Conservation (phyloP, 2,113 vertebrate genomes). For the Lagopus muta region DNA sequence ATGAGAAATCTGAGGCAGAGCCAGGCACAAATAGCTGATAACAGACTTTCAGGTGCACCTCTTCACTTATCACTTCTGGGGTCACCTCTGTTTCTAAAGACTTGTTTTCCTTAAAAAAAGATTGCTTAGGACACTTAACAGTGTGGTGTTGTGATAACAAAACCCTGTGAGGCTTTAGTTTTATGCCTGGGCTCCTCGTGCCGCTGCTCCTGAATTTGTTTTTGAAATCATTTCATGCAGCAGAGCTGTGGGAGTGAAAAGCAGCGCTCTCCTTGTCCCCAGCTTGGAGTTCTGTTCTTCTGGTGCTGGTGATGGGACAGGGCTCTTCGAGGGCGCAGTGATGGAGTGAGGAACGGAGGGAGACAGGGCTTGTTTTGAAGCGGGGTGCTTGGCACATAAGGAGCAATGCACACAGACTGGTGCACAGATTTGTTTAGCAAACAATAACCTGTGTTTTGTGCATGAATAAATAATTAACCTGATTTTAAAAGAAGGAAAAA, state of each 20-base stretch:
- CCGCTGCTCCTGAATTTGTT: not conserved
- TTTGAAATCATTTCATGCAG: not conserved
- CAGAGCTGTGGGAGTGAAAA: not conserved
- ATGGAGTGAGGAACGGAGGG: not conserved
- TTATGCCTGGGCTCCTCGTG: constrained; percentile 7
- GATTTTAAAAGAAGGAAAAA: constrained; percentile 41
- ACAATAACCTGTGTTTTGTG: constrained; percentile 66
- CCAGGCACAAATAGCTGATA: constrained; percentile 79
- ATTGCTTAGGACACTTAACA: constrained; percentile 72
- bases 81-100: constrained; percentile 83
- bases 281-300: not conserved
- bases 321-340: rapidly evolving
- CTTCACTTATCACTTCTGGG: constrained; percentile 75
- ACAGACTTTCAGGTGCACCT: constrained; percentile 78
- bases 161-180: constrained; percentile 30
- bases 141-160: constrained; percentile 50
- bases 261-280: no score
- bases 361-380: constrained; percentile 18
- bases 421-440: constrained; percentile 67
- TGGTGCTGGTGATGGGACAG: rapidly evolving
- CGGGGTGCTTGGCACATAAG: not conserved
- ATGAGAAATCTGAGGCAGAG: constrained; percentile 83
- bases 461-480: constrained; percentile 48
- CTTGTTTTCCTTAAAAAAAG: constrained; percentile 79
- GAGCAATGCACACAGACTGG: constrained; percentile 26